These are phyloP conservation scores for Muschampia plurimacula DNA, from an alignment of 2,888 invertebrate genomes.

Conservation along the genomic window DNA sequence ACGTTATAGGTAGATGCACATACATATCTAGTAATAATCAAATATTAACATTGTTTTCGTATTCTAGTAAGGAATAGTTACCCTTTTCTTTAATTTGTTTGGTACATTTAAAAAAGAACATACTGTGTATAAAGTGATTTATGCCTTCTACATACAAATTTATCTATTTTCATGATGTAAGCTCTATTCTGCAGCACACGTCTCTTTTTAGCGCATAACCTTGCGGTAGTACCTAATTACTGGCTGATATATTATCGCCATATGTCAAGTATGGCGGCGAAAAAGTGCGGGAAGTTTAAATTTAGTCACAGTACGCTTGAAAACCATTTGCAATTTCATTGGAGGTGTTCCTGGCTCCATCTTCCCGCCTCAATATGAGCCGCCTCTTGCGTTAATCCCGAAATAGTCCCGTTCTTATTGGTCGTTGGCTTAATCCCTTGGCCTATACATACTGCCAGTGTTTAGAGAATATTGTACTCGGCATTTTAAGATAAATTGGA, in stretches of 20 bases:
- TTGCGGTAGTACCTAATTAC: slow-evolving; percentile 25
- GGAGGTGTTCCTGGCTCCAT: slow-evolving; percentile 50
- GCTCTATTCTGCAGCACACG: not conserved
- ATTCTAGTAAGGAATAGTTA: too few species aligned
- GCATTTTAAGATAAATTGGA: slow-evolving; percentile 12
- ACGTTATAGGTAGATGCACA: too few species aligned
- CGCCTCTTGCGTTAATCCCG: slow-evolving; percentile 70
- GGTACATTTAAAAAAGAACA: not conserved
- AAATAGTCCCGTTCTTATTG: slow-evolving; percentile 72
- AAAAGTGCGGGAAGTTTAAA: slow-evolving; percentile 26
- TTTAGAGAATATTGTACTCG: slow-evolving; percentile 46
- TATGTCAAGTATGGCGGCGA: slow-evolving; percentile 10
- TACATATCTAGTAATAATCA: too few species aligned
- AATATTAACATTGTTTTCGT: too few species aligned
- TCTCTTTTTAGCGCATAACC: slow-evolving; percentile 8
- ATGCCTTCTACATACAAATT: not conserved
- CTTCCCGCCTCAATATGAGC: slow-evolving; percentile 66
- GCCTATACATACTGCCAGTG: slow-evolving; percentile 62
- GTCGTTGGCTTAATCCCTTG: slow-evolving; percentile 66
- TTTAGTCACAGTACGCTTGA: slow-evolving; percentile 48
- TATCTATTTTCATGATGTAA: slow-evolving; percentile 26
- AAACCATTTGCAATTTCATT: slow-evolving; percentile 51
- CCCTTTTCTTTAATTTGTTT: too few species aligned
- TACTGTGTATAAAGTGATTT: not conserved
- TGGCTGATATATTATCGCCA: slow-evolving; percentile 22